Evolutionary conservation across 2,113 vertebrate species (phyloP).

Genomic region (Ochotona curzoniae): DNA sequence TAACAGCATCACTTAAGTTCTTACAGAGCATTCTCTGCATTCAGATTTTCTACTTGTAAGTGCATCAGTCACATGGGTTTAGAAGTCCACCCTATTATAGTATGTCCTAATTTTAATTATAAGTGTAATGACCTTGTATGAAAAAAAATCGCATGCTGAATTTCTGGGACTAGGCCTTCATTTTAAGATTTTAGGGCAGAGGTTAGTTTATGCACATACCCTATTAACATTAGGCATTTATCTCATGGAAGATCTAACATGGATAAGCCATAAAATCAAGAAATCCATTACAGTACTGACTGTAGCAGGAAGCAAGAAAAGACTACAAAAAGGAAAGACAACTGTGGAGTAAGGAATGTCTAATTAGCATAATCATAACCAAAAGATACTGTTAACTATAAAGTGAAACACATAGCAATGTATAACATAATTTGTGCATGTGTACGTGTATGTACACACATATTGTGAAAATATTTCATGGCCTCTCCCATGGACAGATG

Average conservation of each 20-base stretch:
- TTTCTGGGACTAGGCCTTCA: background rate
- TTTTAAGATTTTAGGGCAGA: background rate
- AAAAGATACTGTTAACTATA: background rate
- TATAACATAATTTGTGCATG: background rate
- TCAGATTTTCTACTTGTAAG: background rate
- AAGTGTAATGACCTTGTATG: background rate
- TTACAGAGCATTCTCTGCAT: background rate
- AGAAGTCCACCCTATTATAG: background rate
- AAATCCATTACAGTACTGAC: background rate
- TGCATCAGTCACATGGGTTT: background rate
- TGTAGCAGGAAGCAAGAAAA: background rate
- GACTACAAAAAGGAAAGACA: background rate
- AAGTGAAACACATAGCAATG: background rate
- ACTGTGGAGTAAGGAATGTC: background rate
- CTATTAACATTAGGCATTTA: background rate
- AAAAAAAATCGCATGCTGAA: background rate
- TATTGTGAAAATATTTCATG: background rate
- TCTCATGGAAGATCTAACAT: background rate
- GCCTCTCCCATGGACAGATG: background rate
- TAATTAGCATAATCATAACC: background rate
- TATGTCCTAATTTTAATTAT: background rate
- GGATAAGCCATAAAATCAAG: background rate
- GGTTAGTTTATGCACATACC: background rate
- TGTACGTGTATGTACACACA: background rate
- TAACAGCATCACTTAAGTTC: background rate